These are phyloP conservation scores for Cryptophagus acutangulus DNA, from an alignment of 2,888 invertebrate genomes.

Conservation along the genomic window DNA sequence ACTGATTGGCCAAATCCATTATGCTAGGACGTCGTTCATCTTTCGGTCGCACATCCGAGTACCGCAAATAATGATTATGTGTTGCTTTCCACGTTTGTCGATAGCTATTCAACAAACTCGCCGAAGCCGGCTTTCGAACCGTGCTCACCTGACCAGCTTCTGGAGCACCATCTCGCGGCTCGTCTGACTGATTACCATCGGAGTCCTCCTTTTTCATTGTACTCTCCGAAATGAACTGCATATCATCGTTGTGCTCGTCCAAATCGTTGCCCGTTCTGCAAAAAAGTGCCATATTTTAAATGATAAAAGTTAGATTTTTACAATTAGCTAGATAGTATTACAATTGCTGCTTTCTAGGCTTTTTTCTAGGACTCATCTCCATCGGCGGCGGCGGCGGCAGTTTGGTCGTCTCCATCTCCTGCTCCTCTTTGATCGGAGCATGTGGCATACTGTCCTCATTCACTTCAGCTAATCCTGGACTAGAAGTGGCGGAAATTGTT, in stretches of 20 bases:
- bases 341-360: slow-evolving; percentile 86
- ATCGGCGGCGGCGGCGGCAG: slow-evolving; percentile 54
- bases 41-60: slow-evolving; percentile 80
- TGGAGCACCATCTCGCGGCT: slow-evolving; percentile 40
- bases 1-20: slow-evolving; percentile 84
- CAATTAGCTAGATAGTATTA: slow-evolving; percentile 47
- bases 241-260: slow-evolving; percentile 54
- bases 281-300: slow-evolving; percentile 11
- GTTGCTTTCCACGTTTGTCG: slow-evolving; percentile 67
- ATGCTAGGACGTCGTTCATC: slow-evolving; percentile 83
- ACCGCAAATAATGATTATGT: slow-evolving; percentile 66
- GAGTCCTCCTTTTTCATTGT: slow-evolving; percentile 46
- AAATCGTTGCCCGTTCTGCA: slow-evolving; percentile 53
- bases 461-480: slow-evolving; percentile 64
- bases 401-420: slow-evolving; percentile 41
- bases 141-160: slow-evolving; percentile 37
- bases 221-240: slow-evolving; percentile 58
- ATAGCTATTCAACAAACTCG: slow-evolving; percentile 59
- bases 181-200: slow-evolving; percentile 42
- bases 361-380: slow-evolving; percentile 79
- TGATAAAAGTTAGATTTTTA: neutral
- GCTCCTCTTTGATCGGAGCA: slow-evolving; percentile 37
- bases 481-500: slow-evolving; percentile 81
- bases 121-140: slow-evolving; percentile 45
- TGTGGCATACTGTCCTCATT: slow-evolving; percentile 49